Percentiles rank a stretch among this genome's conserved stretches.
Evolutionary conservation across 2,888 invertebrate genomes (phyloP).

Genomic region (Agriopis marginaria): DNA sequence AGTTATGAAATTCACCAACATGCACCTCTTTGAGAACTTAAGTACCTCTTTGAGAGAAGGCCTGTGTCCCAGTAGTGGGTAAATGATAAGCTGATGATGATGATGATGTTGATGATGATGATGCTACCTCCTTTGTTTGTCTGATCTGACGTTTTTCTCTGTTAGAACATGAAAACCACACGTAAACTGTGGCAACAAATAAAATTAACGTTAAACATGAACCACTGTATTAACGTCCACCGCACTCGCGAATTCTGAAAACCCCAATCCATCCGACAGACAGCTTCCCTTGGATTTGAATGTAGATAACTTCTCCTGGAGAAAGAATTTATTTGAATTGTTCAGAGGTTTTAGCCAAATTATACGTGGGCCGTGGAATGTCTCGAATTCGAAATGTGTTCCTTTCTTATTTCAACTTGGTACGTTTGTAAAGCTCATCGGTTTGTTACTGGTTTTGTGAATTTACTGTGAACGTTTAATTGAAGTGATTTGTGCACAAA

Average conservation of each 20-base stretch:
- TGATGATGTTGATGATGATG: too few species aligned
- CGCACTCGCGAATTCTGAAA: neutral
- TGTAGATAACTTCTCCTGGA: constrained; percentile 47
- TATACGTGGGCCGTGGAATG: constrained; percentile 39
- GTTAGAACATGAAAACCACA: too few species aligned
- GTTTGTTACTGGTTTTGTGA: neutral
- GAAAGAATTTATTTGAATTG: constrained; percentile 46
- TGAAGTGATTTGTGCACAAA: neutral
- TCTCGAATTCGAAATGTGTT: constrained; percentile 28
- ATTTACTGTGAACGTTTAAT: neutral
- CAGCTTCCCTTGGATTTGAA: constrained; percentile 41
- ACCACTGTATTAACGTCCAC: neutral
- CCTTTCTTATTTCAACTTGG: constrained; percentile 15
- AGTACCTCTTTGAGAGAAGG: too few species aligned
- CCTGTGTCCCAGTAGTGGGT: too few species aligned
- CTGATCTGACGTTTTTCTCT: too few species aligned
- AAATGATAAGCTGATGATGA: too few species aligned
- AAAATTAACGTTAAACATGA: neutral
- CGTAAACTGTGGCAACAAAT: neutral
- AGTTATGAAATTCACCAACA: too few species aligned
- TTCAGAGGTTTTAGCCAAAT: constrained; percentile 42
- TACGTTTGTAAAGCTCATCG: constrained; percentile 10
- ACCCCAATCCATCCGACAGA: constrained; percentile 38
- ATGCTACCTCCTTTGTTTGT: too few species aligned
- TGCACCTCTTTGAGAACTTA: too few species aligned